Percentiles rank a stretch among this genome's conserved stretches.
Evolutionary conservation across 2,797 vertebrate species (phyloP).

Genomic region (Pantherophis alleghaniensis): DNA sequence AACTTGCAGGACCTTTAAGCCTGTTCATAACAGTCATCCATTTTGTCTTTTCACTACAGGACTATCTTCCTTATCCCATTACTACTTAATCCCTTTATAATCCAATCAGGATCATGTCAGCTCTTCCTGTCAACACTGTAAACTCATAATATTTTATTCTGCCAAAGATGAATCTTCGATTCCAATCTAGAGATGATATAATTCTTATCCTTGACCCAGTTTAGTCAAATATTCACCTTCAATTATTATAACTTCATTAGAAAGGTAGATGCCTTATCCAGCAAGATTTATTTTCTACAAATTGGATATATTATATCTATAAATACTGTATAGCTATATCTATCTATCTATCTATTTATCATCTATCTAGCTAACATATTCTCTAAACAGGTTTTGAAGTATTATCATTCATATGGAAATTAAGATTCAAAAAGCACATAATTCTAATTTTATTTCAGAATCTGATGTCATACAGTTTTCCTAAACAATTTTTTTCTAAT

Average conservation of each 20-base stretch:
- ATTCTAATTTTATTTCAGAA: neutral
- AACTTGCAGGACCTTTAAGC: slow-evolving; percentile 46
- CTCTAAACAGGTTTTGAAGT: neutral
- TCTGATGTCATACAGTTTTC: neutral
- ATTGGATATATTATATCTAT: neutral
- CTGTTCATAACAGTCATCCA: slow-evolving; percentile 49
- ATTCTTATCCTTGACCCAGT: slow-evolving; percentile 38
- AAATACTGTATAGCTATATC: neutral
- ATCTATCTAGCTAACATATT: neutral
- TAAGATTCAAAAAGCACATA: neutral
- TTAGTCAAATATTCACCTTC: slow-evolving; percentile 18
- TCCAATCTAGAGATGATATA: neutral
- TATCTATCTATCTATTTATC: neutral
- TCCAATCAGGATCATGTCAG: slow-evolving; percentile 70
- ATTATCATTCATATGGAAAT: neutral
- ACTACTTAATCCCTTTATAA: slow-evolving; percentile 68
- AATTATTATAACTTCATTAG: neutral
- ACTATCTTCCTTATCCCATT: slow-evolving; percentile 67
- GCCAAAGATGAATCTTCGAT: neutral
- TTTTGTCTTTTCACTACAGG: slow-evolving; percentile 56
- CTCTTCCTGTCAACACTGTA: slow-evolving; percentile 53
- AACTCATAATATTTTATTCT: slow-evolving; percentile 54
- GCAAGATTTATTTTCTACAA: accelerated
- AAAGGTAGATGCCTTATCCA: accelerated
- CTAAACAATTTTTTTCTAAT: neutral